Conservation (phyloP, 2,888 invertebrate genomes). For the Theodoxus fluviatilis region DNA sequence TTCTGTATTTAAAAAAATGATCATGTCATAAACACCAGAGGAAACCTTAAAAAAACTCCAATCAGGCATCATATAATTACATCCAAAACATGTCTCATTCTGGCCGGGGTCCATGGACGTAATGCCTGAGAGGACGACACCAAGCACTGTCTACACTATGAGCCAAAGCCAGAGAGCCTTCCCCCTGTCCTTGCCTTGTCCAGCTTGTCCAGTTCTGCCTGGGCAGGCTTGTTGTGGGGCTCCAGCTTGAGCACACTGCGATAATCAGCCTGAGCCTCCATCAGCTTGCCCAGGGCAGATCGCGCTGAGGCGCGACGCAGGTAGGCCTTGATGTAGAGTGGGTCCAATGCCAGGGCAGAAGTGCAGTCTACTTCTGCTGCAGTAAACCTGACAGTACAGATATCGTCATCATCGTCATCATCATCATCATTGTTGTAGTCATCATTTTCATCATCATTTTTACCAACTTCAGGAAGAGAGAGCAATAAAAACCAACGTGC, state of each 20-base stretch:
- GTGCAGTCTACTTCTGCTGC: constrained; percentile 67
- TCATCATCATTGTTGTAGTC: not conserved
- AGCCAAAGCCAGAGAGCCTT: not conserved
- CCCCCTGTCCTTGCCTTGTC: constrained; percentile 67
- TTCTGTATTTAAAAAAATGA: too few relatives aligned
- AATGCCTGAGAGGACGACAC: not conserved
- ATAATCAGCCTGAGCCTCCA: constrained; percentile 78
- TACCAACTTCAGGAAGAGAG: too few relatives aligned
- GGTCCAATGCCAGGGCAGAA: constrained; percentile 63
- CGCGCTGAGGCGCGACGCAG: constrained; percentile 66
- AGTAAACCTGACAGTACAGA: constrained; percentile 56
- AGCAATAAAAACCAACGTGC: too few relatives aligned
- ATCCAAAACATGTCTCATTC: too few relatives aligned
- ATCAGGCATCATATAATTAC: too few relatives aligned
- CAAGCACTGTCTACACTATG: not conserved
- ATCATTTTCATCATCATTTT: too few relatives aligned
- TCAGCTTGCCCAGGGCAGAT: constrained; percentile 75
- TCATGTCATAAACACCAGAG: too few relatives aligned
- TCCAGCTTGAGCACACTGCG: constrained; percentile 77
- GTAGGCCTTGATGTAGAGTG: constrained; percentile 65
- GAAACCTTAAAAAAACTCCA: too few relatives aligned
- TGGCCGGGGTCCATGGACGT: not conserved
- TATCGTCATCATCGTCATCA: not conserved
- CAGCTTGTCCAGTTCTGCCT: constrained; percentile 71
- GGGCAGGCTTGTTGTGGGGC: constrained; percentile 78